Percentiles rank a stretch among this genome's conserved stretches.
Conservation (phyloP, 2,113 vertebrate genomes). For the Proterorhinus semilunaris region DNA sequence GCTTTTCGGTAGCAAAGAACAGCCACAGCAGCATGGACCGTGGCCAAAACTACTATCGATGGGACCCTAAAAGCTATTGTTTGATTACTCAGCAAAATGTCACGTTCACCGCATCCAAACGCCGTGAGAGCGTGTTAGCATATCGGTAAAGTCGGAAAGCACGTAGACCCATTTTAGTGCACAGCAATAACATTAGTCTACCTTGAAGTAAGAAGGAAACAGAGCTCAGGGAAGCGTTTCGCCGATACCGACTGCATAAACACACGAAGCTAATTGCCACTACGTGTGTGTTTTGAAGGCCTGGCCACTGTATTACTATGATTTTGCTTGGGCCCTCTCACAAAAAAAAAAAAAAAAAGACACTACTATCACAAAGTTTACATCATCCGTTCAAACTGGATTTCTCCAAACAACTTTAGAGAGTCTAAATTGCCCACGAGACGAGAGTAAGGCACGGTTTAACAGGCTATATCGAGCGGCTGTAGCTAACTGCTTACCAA, state of each 20-base stretch:
- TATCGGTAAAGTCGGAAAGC: background rate
- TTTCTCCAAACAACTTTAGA: background rate
- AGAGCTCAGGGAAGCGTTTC: background rate
- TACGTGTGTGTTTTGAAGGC: constrained; percentile 32
- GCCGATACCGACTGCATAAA: background rate
- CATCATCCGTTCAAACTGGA: constrained; percentile 32
- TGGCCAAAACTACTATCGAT: constrained; percentile 43
- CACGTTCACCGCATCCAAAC: constrained; percentile 10
- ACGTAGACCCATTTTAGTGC: background rate
- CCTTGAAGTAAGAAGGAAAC: background rate
- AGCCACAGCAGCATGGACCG: constrained; percentile 3
- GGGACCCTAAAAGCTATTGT: constrained; percentile 19
- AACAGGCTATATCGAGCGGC: background rate
- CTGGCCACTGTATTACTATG: constrained; percentile 27
- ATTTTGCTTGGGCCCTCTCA: constrained; percentile 43
- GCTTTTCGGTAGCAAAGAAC: constrained; percentile 1
- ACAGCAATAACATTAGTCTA: background rate
- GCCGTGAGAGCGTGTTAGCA: constrained; percentile 33
- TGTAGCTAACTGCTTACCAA: constrained; percentile 72
- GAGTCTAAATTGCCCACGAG: background rate
- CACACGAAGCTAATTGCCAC: background rate
- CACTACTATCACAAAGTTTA: constrained; percentile 30
- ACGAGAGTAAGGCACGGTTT: background rate
- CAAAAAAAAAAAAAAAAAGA: background rate
- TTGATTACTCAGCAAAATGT: background rate